These are phyloP conservation scores for Rousettus madagascariensis DNA, from an alignment of 2,797 vertebrate species.

Conservation along the genomic window DNA sequence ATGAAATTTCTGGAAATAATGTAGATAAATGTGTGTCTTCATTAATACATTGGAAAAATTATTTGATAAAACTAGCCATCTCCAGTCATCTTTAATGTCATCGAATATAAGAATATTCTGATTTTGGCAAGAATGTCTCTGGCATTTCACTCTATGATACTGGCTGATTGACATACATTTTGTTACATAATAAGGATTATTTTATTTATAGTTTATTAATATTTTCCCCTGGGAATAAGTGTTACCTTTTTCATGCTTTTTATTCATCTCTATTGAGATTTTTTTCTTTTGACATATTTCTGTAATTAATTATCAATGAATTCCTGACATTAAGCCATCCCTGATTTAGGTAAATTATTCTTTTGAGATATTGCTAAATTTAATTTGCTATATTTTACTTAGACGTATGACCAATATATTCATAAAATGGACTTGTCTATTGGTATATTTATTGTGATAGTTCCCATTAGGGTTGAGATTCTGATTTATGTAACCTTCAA, in stretches of 20 bases:
- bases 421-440: not conserved
- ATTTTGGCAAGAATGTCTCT: not conserved
- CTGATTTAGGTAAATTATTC: conserved; percentile 30
- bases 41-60: not conserved
- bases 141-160: not conserved
- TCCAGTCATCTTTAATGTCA: not conserved
- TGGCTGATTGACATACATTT: not conserved
- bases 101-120: not conserved
- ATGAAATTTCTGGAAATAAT: not conserved
- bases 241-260: not conserved
- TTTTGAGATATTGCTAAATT: conserved; percentile 37
- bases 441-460: not conserved
- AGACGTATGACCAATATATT: not conserved
- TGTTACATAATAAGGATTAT: not conserved
- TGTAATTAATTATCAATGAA: conserved; percentile 40
- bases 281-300: conserved; percentile 23
- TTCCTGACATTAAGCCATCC: not conserved
- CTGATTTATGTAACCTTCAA: not conserved
- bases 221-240: not conserved
- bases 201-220: conserved; percentile 32
- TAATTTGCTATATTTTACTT: conserved; percentile 25
- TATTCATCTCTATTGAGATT: not conserved
- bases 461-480: conserved; percentile 11
- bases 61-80: not conserved
- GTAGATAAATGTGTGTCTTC: not conserved